phyloP scores from a whole-genome alignment of 2,113 vertebrate genomes.

The Nerophis lumbriciformis region DNA sequence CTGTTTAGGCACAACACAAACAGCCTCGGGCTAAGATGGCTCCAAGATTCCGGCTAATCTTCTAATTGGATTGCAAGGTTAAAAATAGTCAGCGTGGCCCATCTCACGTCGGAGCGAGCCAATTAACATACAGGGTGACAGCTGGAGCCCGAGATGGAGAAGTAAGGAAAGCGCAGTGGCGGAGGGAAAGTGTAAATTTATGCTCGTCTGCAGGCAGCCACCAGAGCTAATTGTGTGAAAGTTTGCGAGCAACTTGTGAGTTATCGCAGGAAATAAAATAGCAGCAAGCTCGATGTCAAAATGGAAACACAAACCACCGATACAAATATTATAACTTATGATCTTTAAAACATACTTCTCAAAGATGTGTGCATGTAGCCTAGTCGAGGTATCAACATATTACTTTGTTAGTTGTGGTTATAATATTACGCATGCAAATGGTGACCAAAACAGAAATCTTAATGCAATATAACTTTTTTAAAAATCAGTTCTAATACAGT shows the following conservation, averaged over 20 bases:
- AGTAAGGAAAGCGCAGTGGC: slow-evolving; percentile 43
- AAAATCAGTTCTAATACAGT: too few species aligned
- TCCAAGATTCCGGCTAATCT: slow-evolving; percentile 71
- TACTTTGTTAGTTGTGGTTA: too few species aligned
- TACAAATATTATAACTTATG: background rate
- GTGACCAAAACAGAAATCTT: too few species aligned
- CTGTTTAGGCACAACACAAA: slow-evolving; percentile 48
- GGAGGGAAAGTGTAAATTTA: slow-evolving; percentile 64
- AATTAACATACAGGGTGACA: slow-evolving; percentile 74
- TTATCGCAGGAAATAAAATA: slow-evolving; percentile 55
- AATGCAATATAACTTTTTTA: too few species aligned
- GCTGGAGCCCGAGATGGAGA: slow-evolving; percentile 65
- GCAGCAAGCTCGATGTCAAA: background rate
- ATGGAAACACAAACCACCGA: background rate
- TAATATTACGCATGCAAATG: too few species aligned
- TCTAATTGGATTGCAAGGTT: slow-evolving; percentile 72
- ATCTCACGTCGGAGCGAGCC: slow-evolving; percentile 59
- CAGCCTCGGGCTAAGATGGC: slow-evolving; percentile 69
- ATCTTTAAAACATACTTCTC: too few species aligned
- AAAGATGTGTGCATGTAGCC: too few species aligned
- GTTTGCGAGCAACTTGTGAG: slow-evolving; percentile 60
- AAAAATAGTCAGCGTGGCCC: slow-evolving; percentile 69
- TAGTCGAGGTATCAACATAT: too few species aligned
- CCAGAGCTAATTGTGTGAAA: slow-evolving; percentile 70
- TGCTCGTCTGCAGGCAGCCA: slow-evolving; percentile 50